Evolutionary conservation across 37 sponge, comb jelly and placozoan genomes (phyloP).

Genomic region (Crambe crambe): DNA sequence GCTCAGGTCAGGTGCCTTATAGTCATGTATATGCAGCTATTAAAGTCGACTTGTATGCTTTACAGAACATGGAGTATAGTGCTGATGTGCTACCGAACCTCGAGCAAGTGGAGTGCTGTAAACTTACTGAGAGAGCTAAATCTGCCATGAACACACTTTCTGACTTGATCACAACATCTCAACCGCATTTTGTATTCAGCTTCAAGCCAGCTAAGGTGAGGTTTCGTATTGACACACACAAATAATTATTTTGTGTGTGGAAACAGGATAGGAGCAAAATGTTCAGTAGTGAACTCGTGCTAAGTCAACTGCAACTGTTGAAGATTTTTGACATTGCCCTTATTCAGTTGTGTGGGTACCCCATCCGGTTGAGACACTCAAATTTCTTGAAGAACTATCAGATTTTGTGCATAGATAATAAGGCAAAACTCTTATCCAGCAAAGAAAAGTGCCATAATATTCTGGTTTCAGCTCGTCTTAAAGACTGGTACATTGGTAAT

Average conservation of each 20-base stretch:
- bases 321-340: slow-evolving; percentile 47
- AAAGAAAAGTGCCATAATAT: neutral
- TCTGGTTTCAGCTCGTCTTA: neutral
- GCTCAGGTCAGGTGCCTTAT: neutral
- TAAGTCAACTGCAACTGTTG: slow-evolving; percentile 32
- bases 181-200: slow-evolving; percentile 29
- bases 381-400: slow-evolving; percentile 12
- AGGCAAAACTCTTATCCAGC: neutral
- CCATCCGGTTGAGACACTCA: slow-evolving; percentile 6
- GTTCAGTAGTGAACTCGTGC: neutral
- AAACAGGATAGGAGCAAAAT: neutral
- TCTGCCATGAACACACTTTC: slow-evolving; percentile 1
- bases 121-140: slow-evolving; percentile 6
- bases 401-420: neutral
- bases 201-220: neutral
- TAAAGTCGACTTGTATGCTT: neutral
- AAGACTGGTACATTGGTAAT: slow-evolving; percentile 12
- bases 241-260: too few species aligned
- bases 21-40: neutral
- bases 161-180: slow-evolving; percentile 27
- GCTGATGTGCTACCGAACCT: slow-evolving; percentile 6
- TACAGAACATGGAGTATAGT: neutral
- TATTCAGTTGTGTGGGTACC: slow-evolving; percentile 51
- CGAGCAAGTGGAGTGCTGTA: neutral
- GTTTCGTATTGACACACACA: too few species aligned